phyloP scores from a whole-genome alignment of 2,113 vertebrate species.

The Aspiorhynchus laticeps region DNA sequence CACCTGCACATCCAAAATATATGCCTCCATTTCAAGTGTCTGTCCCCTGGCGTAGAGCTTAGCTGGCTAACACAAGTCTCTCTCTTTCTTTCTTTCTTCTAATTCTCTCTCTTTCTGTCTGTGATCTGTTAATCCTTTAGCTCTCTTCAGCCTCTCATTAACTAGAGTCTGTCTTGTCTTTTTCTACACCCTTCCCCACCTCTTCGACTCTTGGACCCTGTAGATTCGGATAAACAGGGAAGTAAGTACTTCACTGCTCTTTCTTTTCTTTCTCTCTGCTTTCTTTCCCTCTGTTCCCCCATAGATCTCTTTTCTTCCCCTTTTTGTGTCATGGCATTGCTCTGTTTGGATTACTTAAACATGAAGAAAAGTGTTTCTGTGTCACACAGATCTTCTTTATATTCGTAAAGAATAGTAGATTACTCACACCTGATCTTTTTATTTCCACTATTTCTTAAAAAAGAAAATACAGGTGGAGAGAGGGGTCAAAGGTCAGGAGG shows the following conservation, averaged over 20 bases:
- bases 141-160: constrained; percentile 75
- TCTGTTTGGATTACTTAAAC: constrained; percentile 38
- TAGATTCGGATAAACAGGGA: constrained; percentile 90
- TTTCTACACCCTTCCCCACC: constrained; percentile 74
- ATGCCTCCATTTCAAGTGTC: constrained; percentile 51
- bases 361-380: background rate
- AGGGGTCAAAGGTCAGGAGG: constrained; percentile 3
- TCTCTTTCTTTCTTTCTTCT: constrained; percentile 30
- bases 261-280: constrained; percentile 65
- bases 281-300: constrained; percentile 50
- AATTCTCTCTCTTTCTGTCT: constrained; percentile 57
- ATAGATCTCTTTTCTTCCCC: background rate
- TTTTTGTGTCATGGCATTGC: constrained; percentile 33
- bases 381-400: constrained; percentile 10
- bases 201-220: constrained; percentile 79
- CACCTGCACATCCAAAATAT: constrained; percentile 27
- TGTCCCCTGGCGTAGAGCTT: constrained; percentile 31
- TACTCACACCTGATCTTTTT: too few relatives aligned
- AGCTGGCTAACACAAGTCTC: constrained; percentile 34
- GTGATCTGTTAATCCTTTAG: constrained; percentile 66
- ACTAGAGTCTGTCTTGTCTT: constrained; percentile 79
- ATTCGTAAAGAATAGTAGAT: too few relatives aligned
- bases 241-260: constrained; percentile 83
- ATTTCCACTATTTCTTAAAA: background rate
- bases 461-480: background rate